A percentile compares a stretch with the other conserved stretches of the same genome.
Evolutionary conservation across 2,888 invertebrate species (phyloP).

Genomic region (Artemia sp.): DNA sequence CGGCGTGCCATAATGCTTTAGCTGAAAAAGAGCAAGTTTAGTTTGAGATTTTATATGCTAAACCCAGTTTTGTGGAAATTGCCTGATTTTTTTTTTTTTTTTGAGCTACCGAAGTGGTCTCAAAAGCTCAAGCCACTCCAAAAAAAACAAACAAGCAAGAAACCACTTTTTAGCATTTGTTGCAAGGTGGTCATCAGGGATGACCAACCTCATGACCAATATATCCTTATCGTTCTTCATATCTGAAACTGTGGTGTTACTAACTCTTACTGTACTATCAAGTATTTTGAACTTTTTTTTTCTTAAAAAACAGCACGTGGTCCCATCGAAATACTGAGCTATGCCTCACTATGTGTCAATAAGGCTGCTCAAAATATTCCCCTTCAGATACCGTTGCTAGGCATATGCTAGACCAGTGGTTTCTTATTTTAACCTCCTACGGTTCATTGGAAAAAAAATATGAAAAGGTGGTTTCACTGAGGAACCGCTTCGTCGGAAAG

Average conservation of each 20-base stretch:
- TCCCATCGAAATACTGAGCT: constrained; percentile 8
- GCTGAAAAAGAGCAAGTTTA: not conserved
- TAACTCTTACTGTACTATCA: not conserved
- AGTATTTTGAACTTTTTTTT: too few relatives aligned
- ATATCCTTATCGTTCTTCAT: constrained; percentile 8
- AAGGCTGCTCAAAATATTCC: not conserved
- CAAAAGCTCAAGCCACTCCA: not conserved
- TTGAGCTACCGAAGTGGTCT: constrained; percentile 8
- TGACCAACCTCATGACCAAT: constrained; percentile 10
- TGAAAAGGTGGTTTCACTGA: constrained; percentile 14
- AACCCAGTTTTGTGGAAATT: constrained; percentile 10
- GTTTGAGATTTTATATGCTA: not conserved
- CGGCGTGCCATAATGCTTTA: too few relatives aligned
- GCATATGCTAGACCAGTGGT: not conserved
- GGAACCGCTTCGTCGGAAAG: constrained; percentile 13
- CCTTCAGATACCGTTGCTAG: not conserved
- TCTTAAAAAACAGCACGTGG: not conserved
- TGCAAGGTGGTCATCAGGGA: constrained; percentile 6
- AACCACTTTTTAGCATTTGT: constrained; percentile 8
- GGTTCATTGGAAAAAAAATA: constrained; percentile 6
- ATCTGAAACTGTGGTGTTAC: constrained; percentile 6
- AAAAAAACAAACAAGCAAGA: not conserved
- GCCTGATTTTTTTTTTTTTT: not conserved
- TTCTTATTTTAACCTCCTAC: constrained; percentile 2
- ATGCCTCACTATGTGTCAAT: constrained; percentile 4